Base-by-base conservation (phyloP, 1,140 invertebrate genomes). In the Bilobella aurantiaca region DNA sequence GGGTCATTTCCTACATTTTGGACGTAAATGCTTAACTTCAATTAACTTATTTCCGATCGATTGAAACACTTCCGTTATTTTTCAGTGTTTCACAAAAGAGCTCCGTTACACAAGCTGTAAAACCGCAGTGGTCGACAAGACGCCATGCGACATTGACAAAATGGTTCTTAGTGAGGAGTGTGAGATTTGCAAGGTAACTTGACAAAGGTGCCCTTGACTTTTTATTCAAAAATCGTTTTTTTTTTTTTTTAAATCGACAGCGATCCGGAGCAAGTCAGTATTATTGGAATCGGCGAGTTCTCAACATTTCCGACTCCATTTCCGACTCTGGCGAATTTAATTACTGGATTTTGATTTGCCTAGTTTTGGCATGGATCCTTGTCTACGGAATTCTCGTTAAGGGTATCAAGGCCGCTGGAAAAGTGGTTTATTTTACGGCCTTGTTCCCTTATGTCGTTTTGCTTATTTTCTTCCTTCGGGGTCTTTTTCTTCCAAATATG, bases 331-430 rank as follows among this genome's bases (percentile, higher is more conserved):
- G 90, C 74, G 81, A 79, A 1, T 93, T 98, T 77, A 96, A 96
- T 79, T 96, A 89, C 85, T 93, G 94, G 76, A 93, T 98, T 64
- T 91, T 88, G 16, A 74, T 95, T 25, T 90, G 91, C 25, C 80
- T 98, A 25, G 81, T 95, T 2, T 81, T 96, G 0, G 88, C 69
- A 18, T 67, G 66, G 66, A 87, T 95, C 56, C 80, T 98, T 21
- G 92, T 97, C 62, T 98, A 96, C 76, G 84, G 96, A 79, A 97
- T 93, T 79, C 96, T 98, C 87, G 95, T 95, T 70, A 97, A 97
- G 16, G 34, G 31, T n/a, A 21, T 62, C n/a, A 31, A 57, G 23
- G 12, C 14, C 18, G 21, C 18, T 32, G 37, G 28, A 34, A 59
- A 66, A 34, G 90, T 94, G 3, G 91, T 94, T 29, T 96, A 96